Base-by-base conservation (phyloP, 2,113 vertebrate genomes). In the Protobothrops mucrosquamatus region DNA sequence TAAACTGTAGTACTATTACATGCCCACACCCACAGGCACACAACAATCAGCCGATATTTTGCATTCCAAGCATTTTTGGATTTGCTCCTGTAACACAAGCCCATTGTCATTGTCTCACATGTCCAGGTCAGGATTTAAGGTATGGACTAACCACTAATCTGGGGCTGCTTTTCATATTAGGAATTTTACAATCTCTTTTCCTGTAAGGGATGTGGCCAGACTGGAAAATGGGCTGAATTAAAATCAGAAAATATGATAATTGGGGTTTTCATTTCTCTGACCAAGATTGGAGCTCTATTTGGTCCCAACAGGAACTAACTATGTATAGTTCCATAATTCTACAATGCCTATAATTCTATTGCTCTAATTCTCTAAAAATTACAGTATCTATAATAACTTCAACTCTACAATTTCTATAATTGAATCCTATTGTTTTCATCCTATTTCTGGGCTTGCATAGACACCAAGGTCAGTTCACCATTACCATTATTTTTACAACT, bases 41-140 rank as follows among this genome's bases (percentile, higher is more conserved):
- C 34, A 81, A 22, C 18, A 18, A 20, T 39, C 74, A 39, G n/a
- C 20, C 6, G 20, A 81, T 93, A 29, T 81, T 93, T 11, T 43
- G 89, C 43, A 61, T 94, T 91, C 94, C 56, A 85, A 88, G 51
- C 74, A 55, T 92, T 87, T 48, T 94, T 85, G 34, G 39, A 23
- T 15, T 87, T 93, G n/a, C 81, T 57, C 87, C 92, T 23, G 3
- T 89, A 91, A 91, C 88, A 0, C 85, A 87, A 91, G 15, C 64
- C 55, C 87, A 69, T 88, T 90, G 43, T 52, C 51, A 85, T 51
- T 51, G 48, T 93, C 52, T 6, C 92, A 89, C 29, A 10, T 52
- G 89, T 22, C 91, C 2, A 43, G 86, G 69, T 46, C 6, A 39
- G 91, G 87, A 95, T 91, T 89, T 94, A 94, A 92, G 90, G 1